Base-by-base conservation (phyloP, 2,113 vertebrate genomes). In the Hystrix brachyura region DNA sequence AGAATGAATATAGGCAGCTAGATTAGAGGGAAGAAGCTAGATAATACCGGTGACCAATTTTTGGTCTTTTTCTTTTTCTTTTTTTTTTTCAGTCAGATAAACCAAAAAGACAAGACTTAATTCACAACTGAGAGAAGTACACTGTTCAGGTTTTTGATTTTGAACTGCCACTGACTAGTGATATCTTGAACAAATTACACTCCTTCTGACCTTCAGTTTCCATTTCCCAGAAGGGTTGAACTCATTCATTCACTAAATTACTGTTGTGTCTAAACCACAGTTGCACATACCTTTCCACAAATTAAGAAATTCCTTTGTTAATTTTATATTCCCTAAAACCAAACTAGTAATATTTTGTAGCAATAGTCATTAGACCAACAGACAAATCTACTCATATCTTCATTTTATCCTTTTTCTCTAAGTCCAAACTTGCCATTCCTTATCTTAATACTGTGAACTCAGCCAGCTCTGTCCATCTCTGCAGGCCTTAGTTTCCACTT, bases 391-490 rank as follows among this genome's bases (percentile, higher is more conserved):
- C n/a, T 38, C 59, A 78, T 62, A 92, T 59, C 51, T 23, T 96
- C 34, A 90, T 65, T 38, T 10, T 64, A 84, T 48, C 71, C 65
- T 18, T 51, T 69, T 81, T 76, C 78, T 60, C 46, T 85, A 76
- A 69, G 72, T 95, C 84, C 69, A 88, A 85, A 82, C 3, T 97
- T 94, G 18, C 4, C 29, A 72, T 91, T 85, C 23, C 12, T 93
- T 65, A 71, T 38, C 19, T 83, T 93, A 48, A 62, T 15, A 62
- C 48, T 27, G 4, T 89, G 60, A 67, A 27, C 27, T 91, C 55
- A 62, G n/a, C 29, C 60, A 82, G 62, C 48, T 65, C 81, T 90
- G 55, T 53, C 34, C 34, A 74, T 76, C 53, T 80, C 79, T 93
- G 48, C 82, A 51, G 10, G n/a, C 46, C 51, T 94, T 83, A 10